Conservation (phyloP, 2,113 vertebrate species). For the Aegithalos caudatus region DNA sequence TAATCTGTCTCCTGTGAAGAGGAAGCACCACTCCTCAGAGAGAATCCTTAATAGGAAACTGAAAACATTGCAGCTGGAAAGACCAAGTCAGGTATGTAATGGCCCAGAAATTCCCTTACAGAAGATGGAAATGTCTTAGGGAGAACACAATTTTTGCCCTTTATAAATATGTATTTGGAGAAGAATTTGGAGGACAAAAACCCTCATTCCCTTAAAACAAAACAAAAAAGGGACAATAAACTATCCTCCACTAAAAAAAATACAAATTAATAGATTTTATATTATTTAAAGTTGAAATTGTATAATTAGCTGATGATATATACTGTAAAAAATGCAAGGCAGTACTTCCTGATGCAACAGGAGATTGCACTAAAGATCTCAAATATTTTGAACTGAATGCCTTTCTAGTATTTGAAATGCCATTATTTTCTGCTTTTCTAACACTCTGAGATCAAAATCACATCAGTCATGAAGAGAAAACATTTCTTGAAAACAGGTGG, state of each 20-base stretch:
- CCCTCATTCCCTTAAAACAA: accelerated
- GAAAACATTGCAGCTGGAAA: not conserved
- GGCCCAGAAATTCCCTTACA: not conserved
- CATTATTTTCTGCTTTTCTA: not conserved
- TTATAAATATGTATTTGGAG: not conserved
- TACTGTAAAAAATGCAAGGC: not conserved
- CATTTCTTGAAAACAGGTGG: not conserved
- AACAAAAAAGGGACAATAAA: no score
- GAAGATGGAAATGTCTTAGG: not conserved
- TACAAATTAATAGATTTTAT: not conserved
- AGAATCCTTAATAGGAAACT: not conserved
- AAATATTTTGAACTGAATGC: not conserved
- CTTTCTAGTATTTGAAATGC: not conserved
- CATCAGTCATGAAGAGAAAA: not conserved
- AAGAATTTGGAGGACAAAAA: not conserved
- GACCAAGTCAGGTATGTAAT: not conserved
- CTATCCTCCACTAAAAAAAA: not conserved
- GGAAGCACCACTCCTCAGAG: not conserved
- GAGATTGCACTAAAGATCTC: not conserved
- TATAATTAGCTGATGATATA: not conserved
- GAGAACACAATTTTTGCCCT: not conserved
- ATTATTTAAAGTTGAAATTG: not conserved
- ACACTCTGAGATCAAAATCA: not conserved
- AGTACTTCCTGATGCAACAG: not conserved
- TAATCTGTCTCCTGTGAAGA: not conserved